Conservation (phyloP, 2,888 invertebrate species). For the Nemotelus nigrinus region DNA sequence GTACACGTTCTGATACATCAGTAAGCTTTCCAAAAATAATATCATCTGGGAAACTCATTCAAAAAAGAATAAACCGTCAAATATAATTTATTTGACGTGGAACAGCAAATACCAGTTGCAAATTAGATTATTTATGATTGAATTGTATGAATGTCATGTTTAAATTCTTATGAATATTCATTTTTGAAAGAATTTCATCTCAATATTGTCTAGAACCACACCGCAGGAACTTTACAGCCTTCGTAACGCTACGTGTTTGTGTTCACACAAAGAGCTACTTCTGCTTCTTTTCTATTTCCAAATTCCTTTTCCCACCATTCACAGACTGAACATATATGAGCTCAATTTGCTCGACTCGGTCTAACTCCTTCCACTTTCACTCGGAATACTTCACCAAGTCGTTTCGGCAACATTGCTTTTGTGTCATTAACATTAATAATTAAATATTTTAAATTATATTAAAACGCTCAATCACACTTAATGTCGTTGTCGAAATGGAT, state of each 20-base stretch:
- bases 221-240: constrained; percentile 24
- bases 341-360: too few species aligned
- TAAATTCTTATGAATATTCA: constrained; percentile 38
- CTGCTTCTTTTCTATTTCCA: neutral
- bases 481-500: constrained; percentile 33
- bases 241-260: constrained; percentile 38
- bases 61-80: constrained; percentile 22
- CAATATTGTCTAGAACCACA: neutral
- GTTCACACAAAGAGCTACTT: neutral
- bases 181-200: constrained; percentile 11
- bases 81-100: neutral
- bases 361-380: too few species aligned
- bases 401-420: constrained; percentile 5
- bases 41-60: too few species aligned
- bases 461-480: constrained; percentile 44
- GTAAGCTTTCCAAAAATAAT: too few species aligned
- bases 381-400: neutral
- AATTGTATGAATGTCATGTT: constrained; percentile 42
- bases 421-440: constrained; percentile 34
- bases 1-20: too few species aligned
- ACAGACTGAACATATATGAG: too few species aligned
- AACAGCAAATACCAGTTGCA: constrained; percentile 27
- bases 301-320: too few species aligned
- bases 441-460: constrained; percentile 42
- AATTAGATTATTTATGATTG: constrained; percentile 39